Conservation (phyloP, 2,113 vertebrate species). For the Ancistrus triradiatus region DNA sequence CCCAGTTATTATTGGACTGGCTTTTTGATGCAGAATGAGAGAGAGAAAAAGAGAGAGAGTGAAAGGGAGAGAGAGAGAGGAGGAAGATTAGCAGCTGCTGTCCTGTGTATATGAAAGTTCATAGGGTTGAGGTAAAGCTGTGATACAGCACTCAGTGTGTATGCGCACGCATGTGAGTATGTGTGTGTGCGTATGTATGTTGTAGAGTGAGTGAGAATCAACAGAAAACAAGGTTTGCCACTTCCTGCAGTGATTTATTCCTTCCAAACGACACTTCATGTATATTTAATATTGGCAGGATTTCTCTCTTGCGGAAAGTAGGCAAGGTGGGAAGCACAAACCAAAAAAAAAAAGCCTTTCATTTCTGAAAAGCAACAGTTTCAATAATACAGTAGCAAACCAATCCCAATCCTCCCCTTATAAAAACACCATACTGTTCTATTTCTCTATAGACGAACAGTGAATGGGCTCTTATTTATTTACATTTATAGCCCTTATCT, state of each 20-base stretch:
- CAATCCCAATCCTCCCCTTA: background rate
- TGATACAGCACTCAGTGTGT: conserved; percentile 1
- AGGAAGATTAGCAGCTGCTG: too few relatives aligned
- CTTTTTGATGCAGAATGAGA: conserved; percentile 30
- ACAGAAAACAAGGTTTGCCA: background rate
- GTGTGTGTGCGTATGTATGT: too few relatives aligned
- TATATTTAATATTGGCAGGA: conserved; percentile 25
- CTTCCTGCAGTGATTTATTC: conserved; percentile 22
- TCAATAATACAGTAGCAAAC: conserved; percentile 27
- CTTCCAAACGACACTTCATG: conserved; percentile 22
- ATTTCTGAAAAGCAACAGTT: conserved; percentile 13
- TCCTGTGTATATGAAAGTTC: conserved; percentile 22
- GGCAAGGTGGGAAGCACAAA: conserved; percentile 23
- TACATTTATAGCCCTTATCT: too few relatives aligned
- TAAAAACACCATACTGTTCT: too few relatives aligned
- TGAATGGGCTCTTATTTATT: too few relatives aligned
- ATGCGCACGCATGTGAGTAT: background rate
- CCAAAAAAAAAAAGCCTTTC: conserved; percentile 8
- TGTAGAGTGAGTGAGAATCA: background rate
- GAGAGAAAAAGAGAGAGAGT: background rate
- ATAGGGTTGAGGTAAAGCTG: conserved; percentile 32
- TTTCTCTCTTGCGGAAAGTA: conserved; percentile 22
- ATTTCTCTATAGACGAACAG: too few relatives aligned
- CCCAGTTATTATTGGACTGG: conserved; percentile 41
- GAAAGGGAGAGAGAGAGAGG: too few relatives aligned